Conservation (phyloP, 2,797 vertebrate genomes). For the Danio choprae region DNA sequence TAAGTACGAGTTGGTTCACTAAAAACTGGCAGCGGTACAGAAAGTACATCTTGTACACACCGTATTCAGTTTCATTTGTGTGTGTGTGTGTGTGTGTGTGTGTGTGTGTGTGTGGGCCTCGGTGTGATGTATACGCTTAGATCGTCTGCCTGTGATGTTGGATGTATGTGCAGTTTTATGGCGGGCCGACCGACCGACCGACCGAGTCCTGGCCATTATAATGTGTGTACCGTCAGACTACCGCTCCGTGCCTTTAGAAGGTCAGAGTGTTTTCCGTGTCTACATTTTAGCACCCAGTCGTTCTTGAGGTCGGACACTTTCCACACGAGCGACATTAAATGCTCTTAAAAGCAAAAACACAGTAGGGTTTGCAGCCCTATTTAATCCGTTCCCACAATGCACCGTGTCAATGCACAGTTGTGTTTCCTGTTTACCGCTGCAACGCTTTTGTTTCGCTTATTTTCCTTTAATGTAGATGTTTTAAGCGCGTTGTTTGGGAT, state of each 20-base stretch:
- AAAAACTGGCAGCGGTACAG: background rate
- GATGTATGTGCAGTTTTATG: constrained; percentile 30
- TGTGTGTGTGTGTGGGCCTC: background rate
- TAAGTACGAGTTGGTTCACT: background rate
- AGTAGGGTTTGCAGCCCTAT: constrained; percentile 60
- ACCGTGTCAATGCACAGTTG: constrained; percentile 65
- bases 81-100: background rate
- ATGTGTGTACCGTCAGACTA: constrained; percentile 6
- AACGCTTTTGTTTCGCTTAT: constrained; percentile 65
- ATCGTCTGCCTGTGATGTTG: constrained; percentile 35
- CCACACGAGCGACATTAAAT: background rate
- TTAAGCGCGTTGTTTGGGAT: constrained; percentile 6
- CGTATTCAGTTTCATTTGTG: background rate
- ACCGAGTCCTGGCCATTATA: constrained; percentile 33
- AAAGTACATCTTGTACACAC: constrained; percentile 14
- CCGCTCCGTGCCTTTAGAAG: constrained; percentile 37
- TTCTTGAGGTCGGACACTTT: background rate
- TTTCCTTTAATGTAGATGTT: constrained; percentile 7
- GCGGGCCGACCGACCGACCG: constrained; percentile 53
- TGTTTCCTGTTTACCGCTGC: constrained; percentile 79
- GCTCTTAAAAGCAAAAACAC: background rate
- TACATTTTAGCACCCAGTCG: background rate
- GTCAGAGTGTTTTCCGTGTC: constrained; percentile 7
- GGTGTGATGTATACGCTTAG: background rate
- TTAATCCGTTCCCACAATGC: constrained; percentile 82